A percentile compares a stretch with the other conserved stretches of the same genome.
Conservation (phyloP, 2,888 invertebrate species). For the Scaeva pyrastri region DNA sequence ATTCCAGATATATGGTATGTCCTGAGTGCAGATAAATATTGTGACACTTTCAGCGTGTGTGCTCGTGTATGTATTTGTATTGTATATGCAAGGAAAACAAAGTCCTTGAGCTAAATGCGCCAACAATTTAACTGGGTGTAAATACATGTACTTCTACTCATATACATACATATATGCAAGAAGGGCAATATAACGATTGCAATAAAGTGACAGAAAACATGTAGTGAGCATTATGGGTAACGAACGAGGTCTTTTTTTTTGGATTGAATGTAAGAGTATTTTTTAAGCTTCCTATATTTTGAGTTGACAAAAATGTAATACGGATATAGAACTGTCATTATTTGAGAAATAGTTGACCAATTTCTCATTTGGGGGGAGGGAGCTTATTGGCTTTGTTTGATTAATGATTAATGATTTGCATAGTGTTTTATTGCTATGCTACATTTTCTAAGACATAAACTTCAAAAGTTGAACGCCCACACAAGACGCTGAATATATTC, state of each 20-base stretch:
- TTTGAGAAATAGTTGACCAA: no score
- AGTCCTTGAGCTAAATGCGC: slow-evolving; percentile 39
- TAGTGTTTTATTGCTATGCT: no score
- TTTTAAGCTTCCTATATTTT: not conserved
- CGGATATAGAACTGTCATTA: no score
- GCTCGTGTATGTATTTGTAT: not conserved
- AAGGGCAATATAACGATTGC: slow-evolving; percentile 8
- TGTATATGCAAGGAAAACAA: slow-evolving; percentile 12
- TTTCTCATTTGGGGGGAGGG: no score
- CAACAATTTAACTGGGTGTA: slow-evolving; percentile 20
- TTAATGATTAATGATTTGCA: no score
- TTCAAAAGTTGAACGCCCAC: no score
- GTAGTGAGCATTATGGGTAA: slow-evolving; percentile 20
- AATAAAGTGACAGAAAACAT: slow-evolving; percentile 30
- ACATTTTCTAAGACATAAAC: no score
- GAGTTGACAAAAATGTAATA: not conserved
- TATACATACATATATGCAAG: not conserved
- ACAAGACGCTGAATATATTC: no score
- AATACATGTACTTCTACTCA: not conserved
- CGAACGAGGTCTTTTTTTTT: slow-evolving; percentile 4
- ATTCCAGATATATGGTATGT: slow-evolving; percentile 20
- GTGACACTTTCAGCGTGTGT: slow-evolving; percentile 29
- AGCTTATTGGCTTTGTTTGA: no score
- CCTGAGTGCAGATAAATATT: slow-evolving; percentile 47
- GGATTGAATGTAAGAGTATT: not conserved